Conservation (phyloP, 64 coral and sea anemone genomes). For the Stichodactyla helianthus region DNA sequence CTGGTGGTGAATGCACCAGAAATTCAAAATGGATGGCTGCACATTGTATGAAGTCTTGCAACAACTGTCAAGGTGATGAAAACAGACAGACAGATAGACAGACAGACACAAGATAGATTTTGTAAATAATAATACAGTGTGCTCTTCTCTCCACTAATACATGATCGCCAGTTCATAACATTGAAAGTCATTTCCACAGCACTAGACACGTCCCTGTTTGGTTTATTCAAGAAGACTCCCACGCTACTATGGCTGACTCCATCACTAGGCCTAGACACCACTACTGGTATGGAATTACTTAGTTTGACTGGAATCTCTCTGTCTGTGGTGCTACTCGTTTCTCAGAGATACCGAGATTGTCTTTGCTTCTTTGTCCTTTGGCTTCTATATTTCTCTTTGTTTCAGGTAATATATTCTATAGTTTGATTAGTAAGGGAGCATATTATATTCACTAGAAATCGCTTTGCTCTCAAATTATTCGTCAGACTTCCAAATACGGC, state of each 20-base stretch:
- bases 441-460: too few species aligned
- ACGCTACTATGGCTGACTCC: constrained; percentile 80
- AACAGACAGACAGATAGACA: background rate
- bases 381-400: constrained; percentile 84
- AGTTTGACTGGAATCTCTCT: constrained; percentile 60
- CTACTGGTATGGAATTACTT: constrained; percentile 84
- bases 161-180: background rate
- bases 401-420: constrained; percentile 27
- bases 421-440: background rate
- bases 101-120: too few species aligned
- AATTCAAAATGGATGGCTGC: constrained; percentile 76
- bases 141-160: background rate
- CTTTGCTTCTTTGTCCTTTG: constrained; percentile 62
- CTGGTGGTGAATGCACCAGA: constrained; percentile 59
- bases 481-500: too few species aligned
- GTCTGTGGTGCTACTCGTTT: constrained; percentile 71
- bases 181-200: background rate
- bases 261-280: constrained; percentile 70
- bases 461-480: too few species aligned
- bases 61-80: constrained; percentile 58
- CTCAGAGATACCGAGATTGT: constrained; percentile 70
- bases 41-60: constrained; percentile 84
- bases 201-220: constrained; percentile 53
- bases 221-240: constrained; percentile 44
- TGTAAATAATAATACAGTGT: too few species aligned